phyloP scores from a whole-genome alignment of 2,113 vertebrate species.

The Fregetta grallaria region DNA sequence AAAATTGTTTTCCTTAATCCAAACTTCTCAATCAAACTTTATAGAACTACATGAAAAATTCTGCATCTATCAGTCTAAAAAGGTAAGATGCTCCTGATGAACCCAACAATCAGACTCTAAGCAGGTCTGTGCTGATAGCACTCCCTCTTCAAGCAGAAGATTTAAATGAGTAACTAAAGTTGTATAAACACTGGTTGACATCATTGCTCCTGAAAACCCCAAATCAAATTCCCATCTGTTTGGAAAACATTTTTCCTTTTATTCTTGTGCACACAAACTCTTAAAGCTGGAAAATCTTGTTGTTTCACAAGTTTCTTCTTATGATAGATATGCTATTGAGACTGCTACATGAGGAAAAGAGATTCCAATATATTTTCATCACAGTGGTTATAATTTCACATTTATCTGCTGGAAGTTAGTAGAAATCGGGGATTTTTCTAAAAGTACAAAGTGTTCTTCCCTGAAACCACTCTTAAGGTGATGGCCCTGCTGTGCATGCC shows the following conservation, averaged over 20 bases:
- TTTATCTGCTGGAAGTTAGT: not conserved
- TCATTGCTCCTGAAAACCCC: not conserved
- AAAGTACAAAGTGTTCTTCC: not conserved
- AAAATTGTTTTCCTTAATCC: not conserved
- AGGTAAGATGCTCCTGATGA: not conserved
- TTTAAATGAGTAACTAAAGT: not conserved
- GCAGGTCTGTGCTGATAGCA: not conserved
- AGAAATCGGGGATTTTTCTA: not conserved
- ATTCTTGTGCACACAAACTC: not conserved
- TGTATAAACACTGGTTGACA: not conserved
- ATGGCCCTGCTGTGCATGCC: not conserved
- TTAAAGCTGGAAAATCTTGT: not conserved
- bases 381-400: not conserved
- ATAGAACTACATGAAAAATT: not conserved
- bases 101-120: not conserved
- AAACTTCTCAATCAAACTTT: not conserved
- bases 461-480: not conserved
- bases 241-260: not conserved
- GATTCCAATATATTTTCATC: not conserved
- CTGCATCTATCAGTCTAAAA: not conserved
- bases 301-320: not conserved
- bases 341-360: not conserved
- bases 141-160: not conserved
- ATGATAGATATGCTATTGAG: not conserved
- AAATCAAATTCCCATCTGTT: not conserved